Evolutionary conservation across 2,797 vertebrate species (phyloP), one percentile per base, ranked within the genome.

Genomic region (Microcaecilia unicolor): DNA sequence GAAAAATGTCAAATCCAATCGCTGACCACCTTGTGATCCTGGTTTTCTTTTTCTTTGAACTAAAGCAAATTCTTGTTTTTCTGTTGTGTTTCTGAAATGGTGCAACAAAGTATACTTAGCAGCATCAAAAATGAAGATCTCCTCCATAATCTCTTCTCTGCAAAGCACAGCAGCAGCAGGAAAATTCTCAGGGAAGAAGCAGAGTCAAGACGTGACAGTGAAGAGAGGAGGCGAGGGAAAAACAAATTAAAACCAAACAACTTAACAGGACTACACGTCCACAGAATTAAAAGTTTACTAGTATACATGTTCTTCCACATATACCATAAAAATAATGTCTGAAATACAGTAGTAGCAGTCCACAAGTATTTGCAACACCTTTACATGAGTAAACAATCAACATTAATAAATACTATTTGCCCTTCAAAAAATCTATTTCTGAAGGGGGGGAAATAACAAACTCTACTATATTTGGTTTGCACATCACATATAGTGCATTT

Each of bases 91-190:
- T 72, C 61, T 53, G 57, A 64, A 26, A 51, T 32, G 48, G 51
- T 71, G 58, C 60, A 61, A 72, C 63, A n/a, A n/a, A 74, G n/a
- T 37, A 44, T 54, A 72, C 54, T 71, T 67, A 87, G 79, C 80
- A 84, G 82, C 76, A 80, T 61, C 53, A 80, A 72, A 78, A 58
- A 76, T 64, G 67, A 71, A 62, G 58, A 75, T 72, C 73, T 70
- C 73, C 74, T 74, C 70, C 52, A 64, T 59, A 36, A 41, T 50
- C 25, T 47, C 39, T 66, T 56, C 53, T 66, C 40, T 64, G 70
- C 37, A 73, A 34, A 81, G 53, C 48, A 65, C 53, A 74, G 60
- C 47, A 69, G 57, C 62, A 53, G 65, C 57, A 63, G n/a, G n/a
- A n/a, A n/a, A n/a, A 53, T 25, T 57, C 37, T 41, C 28, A 48